Percentiles rank a stretch among this genome's conserved stretches.
phyloP scores from a whole-genome alignment of 2,113 vertebrate genomes.

The Macquaria australasica region DNA sequence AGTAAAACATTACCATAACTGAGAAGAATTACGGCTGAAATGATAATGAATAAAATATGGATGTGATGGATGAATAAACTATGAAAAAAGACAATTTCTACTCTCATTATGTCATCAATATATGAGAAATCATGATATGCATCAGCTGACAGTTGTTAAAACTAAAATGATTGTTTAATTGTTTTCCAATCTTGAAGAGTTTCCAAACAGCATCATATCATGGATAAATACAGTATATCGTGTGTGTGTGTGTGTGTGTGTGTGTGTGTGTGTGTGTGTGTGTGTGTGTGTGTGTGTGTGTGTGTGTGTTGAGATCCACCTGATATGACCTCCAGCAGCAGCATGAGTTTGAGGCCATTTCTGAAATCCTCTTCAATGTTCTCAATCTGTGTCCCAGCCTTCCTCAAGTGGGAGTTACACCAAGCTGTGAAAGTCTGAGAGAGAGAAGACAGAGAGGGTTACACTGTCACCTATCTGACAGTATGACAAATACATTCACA shows the following conservation, averaged over 20 bases:
- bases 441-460: neutral
- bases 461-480: neutral
- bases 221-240: neutral
- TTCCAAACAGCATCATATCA: neutral
- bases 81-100: neutral
- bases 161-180: neutral
- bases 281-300: no score
- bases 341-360: constrained; percentile 94
- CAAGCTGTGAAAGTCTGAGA: constrained; percentile 94
- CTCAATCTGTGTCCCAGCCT: constrained; percentile 94
- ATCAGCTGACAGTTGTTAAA: neutral
- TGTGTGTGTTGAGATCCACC: constrained; percentile 80
- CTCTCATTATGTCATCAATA: neutral
- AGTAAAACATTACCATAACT: neutral
- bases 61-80: neutral
- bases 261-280: no score
- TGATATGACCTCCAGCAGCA: constrained; percentile 95
- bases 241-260: constrained; percentile 3
- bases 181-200: neutral
- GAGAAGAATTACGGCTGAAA: neutral
- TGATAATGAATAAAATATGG: neutral
- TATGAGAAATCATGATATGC: neutral
- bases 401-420: constrained; percentile 95
- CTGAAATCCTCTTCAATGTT: constrained; percentile 95
- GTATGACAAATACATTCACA: constrained; percentile 5